Base-by-base conservation (phyloP, 2,113 vertebrate genomes). In the Limnothrissa miodon region DNA sequence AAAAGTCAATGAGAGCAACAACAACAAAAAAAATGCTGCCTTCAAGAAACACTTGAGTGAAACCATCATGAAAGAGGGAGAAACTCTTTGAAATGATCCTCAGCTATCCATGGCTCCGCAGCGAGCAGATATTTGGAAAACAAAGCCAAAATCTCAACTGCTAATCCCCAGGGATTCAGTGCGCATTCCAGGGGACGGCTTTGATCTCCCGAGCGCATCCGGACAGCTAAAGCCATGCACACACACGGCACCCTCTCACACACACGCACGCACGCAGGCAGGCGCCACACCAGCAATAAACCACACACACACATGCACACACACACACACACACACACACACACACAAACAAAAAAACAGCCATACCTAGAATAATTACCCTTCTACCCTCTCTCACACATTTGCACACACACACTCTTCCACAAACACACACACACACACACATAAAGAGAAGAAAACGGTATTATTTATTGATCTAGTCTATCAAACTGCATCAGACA, bases 151-250 rank as follows among this genome's bases (percentile, higher is more conserved):
- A 93, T 91, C 89, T 91, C 89, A 90, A 90, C 85, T 89, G 90
- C 91, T 93, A 94, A 94, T 94, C 92, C 92, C 84, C 86, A 42
- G 87, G 90, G 91, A 91, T 94, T 89, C 89, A 78, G 87, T 87
- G 87, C 91, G 89, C 90, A 93, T 94, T 94, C 90, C 90, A 88
- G 62, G 85, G 84, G 87, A 90, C 90, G 87, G 87, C 92, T 95
- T 95, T 95, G 92, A 94, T 94, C 92, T 94, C 88, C 87, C 79
- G 89, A 90, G 92, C 86, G 90, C 92, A 92, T 93, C 90, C 83
- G 79, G 88, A 92, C 88, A 91, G 87, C 90, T 92, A 83, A 70
- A 92, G 86, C 88, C 88, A 2, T 89, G n/a, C n/a, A 90, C 87
- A 91, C 90, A 88, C 78, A 70, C 86, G 79, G 88, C 80, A 74